Percentiles rank a stretch among this genome's conserved stretches.
These are phyloP conservation scores for Caerostris darwini DNA, from an alignment of 1,140 invertebrate genomes.

Conservation along the genomic window DNA sequence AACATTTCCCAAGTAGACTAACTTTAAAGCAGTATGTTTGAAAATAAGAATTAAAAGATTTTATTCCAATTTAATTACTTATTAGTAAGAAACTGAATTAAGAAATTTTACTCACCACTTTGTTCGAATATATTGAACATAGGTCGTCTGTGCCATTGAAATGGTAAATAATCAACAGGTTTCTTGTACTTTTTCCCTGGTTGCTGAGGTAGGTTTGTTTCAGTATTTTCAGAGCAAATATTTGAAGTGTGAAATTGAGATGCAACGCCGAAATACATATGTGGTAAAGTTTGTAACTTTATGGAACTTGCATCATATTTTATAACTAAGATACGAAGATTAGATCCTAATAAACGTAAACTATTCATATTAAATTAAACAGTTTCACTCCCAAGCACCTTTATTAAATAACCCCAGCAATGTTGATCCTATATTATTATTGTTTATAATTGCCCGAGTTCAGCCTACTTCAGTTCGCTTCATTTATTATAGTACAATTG, in stretches of 20 bases:
- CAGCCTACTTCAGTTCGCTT: too few species aligned
- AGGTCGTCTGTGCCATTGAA: constrained; percentile 73
- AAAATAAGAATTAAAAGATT: too few species aligned
- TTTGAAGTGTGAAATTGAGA: not conserved
- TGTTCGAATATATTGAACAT: constrained; percentile 70
- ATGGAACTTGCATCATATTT: not conserved
- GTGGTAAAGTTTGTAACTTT: not conserved
- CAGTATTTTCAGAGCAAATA: not conserved
- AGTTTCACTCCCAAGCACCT: too few species aligned
- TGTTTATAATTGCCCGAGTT: too few species aligned
- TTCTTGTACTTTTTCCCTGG: constrained; percentile 2
- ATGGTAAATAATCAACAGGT: constrained; percentile 77
- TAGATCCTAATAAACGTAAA: not conserved
- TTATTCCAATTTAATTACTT: too few species aligned
- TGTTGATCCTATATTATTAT: too few species aligned
- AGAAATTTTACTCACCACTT: constrained; percentile 43
- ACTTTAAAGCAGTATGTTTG: too few species aligned
- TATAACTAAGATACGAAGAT: not conserved
- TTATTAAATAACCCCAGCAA: too few species aligned
- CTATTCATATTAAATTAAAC: not conserved
- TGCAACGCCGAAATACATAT: not conserved
- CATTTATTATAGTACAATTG: too few species aligned
- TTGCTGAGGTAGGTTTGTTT: not conserved
- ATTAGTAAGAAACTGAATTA: too few species aligned
- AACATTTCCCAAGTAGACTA: too few species aligned